Percentiles rank a stretch among this genome's conserved stretches.
Evolutionary conservation across 2,113 vertebrate species (phyloP).

Genomic region (Paracanthobrama guichenoti): DNA sequence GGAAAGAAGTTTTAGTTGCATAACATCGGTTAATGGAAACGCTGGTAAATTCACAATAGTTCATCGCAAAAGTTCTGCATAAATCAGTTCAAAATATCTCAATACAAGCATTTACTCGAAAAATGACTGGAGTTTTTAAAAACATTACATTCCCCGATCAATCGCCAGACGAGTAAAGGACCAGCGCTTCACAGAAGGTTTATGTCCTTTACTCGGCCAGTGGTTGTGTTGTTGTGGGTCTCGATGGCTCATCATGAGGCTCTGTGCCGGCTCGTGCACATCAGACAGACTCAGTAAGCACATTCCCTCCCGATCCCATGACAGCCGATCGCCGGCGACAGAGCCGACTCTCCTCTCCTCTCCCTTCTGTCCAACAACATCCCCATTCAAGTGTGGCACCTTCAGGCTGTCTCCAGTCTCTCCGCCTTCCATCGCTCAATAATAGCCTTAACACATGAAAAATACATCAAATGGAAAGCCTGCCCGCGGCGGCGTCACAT

Average conservation of each 20-base stretch:
- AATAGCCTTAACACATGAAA: constrained; percentile 79
- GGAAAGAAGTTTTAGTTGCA: no score
- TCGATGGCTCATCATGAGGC: constrained; percentile 33
- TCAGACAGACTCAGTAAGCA: constrained; percentile 74
- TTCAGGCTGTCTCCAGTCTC: constrained; percentile 65
- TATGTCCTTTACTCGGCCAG: no score
- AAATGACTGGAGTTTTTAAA: no score
- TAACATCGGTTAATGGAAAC: no score
- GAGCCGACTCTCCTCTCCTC: constrained; percentile 43
- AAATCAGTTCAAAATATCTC: no score
- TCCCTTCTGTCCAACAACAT: constrained; percentile 72
- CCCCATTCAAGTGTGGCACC: constrained; percentile 75
- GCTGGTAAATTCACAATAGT: no score
- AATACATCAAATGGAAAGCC: constrained; percentile 77
- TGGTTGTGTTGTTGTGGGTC: background rate
- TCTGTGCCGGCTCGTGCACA: constrained; percentile 57
- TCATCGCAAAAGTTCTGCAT: no score
- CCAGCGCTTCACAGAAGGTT: no score
- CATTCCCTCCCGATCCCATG: constrained; percentile 65
- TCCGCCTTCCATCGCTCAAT: constrained; percentile 58
- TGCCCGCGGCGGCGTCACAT: constrained; percentile 73
- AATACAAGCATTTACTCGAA: no score
- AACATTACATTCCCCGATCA: no score
- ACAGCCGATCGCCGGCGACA: constrained; percentile 70
- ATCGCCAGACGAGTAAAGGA: no score